Conservation (phyloP, 1,140 invertebrate species). For the Diorhabda elongata region DNA sequence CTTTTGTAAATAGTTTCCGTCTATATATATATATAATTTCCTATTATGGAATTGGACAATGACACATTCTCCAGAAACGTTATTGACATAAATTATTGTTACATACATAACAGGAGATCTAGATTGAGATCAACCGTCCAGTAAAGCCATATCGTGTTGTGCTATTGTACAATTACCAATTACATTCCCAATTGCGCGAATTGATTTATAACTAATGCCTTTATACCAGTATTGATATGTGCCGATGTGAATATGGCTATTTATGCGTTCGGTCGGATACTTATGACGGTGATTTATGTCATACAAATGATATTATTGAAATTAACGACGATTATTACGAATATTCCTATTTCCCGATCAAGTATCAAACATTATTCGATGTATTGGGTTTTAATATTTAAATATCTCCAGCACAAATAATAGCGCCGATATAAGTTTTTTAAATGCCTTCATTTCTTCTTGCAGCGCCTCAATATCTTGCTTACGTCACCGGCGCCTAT, state of each 20-base stretch:
- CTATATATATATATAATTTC: no score
- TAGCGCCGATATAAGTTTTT: not conserved
- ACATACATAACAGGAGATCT: not conserved
- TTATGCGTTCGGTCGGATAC: not conserved
- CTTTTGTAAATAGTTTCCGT: no score
- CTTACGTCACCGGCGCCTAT: not conserved
- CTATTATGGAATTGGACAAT: no score
- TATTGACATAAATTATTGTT: not conserved
- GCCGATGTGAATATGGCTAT: not conserved
- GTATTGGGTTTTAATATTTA: not conserved
- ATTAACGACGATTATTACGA: not conserved
- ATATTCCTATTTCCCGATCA: not conserved
- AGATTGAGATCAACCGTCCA: not conserved
- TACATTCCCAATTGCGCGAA: constrained; percentile 1
- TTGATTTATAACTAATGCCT: not conserved
- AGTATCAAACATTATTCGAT: not conserved
- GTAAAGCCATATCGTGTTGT: not conserved
- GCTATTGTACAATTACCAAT: not conserved
- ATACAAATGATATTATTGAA: not conserved
- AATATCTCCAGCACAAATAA: not conserved
- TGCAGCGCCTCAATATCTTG: not conserved
- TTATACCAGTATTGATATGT: not conserved
- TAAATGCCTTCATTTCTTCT: not conserved
- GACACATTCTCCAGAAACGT: not conserved
- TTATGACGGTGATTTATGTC: not conserved